Conservation (phyloP, 2,888 invertebrate genomes). For the Drosophila nr. perissopoda region DNA sequence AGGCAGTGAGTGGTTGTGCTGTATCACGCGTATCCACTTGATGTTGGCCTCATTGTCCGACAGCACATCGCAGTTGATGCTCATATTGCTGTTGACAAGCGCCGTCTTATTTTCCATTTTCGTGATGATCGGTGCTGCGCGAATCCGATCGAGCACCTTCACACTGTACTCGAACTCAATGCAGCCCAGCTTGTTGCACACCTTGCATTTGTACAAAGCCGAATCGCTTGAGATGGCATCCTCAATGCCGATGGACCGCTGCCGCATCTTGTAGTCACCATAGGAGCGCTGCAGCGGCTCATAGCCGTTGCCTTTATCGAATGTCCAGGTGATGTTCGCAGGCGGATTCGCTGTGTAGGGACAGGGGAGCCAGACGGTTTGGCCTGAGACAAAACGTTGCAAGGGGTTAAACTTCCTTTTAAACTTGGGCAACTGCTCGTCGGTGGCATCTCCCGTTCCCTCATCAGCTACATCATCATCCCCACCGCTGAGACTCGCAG, state of each 20-base stretch:
- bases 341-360: constrained; percentile 89
- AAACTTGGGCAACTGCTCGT: constrained; percentile 38
- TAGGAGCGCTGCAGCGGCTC: constrained; percentile 88
- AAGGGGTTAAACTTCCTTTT: constrained; percentile 6
- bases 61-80: constrained; percentile 91
- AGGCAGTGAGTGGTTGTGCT: constrained; percentile 52
- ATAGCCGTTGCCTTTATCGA: constrained; percentile 86
- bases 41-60: constrained; percentile 94
- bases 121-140: constrained; percentile 93
- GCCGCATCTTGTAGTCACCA: constrained; percentile 88
- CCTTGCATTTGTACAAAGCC: constrained; percentile 94
- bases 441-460: constrained; percentile 18
- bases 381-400: constrained; percentile 89
- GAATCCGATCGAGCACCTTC: constrained; percentile 91
- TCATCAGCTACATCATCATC: constrained; percentile 25
- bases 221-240: constrained; percentile 93
- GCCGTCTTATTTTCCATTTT: constrained; percentile 93
- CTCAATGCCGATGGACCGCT: constrained; percentile 91
- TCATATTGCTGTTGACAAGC: constrained; percentile 89
- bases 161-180: constrained; percentile 90
- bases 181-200: constrained; percentile 93
- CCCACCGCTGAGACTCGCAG: not conserved
- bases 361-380: constrained; percentile 88
- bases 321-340: constrained; percentile 94
- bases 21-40: constrained; percentile 89